These are phyloP conservation scores for Apamea anceps DNA, from an alignment of 2,888 invertebrate species.

Conservation along the genomic window DNA sequence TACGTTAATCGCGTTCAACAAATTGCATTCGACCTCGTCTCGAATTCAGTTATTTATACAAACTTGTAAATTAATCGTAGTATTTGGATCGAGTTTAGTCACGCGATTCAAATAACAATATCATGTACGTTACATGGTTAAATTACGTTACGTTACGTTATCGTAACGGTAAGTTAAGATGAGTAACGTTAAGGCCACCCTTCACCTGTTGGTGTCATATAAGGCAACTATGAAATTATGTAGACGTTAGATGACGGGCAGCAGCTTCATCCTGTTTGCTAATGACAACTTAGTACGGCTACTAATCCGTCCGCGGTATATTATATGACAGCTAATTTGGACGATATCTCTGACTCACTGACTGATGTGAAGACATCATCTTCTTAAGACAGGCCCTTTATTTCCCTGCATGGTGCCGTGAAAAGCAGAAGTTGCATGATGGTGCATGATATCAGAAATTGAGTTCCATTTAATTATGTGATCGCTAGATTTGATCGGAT, in stretches of 20 bases:
- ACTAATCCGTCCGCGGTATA: neutral
- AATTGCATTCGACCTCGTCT: conserved; percentile 42
- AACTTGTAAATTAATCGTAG: conserved; percentile 33
- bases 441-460: neutral
- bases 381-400: neutral
- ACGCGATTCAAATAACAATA: conserved; percentile 36
- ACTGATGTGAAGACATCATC: neutral
- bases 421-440: neutral
- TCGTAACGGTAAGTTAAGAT: neutral
- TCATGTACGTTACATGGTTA: conserved; percentile 6
- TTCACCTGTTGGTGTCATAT: neutral
- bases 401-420: neutral
- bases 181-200: neutral
- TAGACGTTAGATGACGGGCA: neutral
- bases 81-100: conserved; percentile 36
- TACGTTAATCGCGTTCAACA: conserved; percentile 13
- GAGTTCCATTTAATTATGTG: neutral
- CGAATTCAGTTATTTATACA: conserved; percentile 3
- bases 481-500: neutral
- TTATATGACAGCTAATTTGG: neutral
- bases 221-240: neutral
- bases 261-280: neutral
- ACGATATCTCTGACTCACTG: neutral
- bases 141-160: conserved; percentile 12
- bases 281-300: neutral